Evolutionary conservation across 2,888 invertebrate species (phyloP).

Genomic region (Macroteleia sp.): DNA sequence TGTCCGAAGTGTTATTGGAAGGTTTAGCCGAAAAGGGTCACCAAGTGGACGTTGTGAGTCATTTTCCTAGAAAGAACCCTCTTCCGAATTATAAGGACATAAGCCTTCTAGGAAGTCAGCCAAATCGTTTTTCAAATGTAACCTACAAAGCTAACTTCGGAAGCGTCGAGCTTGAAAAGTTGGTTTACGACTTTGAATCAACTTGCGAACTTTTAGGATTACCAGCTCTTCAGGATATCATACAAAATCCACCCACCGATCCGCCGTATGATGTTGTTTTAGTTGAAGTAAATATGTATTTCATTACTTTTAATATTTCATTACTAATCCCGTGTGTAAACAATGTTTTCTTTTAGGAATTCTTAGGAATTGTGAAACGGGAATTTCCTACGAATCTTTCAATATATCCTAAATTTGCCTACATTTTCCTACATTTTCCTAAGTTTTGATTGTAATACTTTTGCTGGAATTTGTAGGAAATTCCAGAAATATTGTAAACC

Average conservation of each 20-base stretch:
- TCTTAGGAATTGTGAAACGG: too few species aligned
- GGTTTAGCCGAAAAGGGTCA: constrained; percentile 83
- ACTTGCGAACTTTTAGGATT: constrained; percentile 10
- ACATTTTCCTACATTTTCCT: too few species aligned
- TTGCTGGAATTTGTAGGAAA: too few species aligned
- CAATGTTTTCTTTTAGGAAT: too few species aligned
- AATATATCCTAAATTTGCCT: too few species aligned
- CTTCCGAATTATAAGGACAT: constrained; percentile 67
- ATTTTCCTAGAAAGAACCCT: constrained; percentile 67
- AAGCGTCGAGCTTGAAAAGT: background rate
- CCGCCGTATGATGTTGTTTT: constrained; percentile 8
- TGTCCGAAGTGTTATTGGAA: constrained; percentile 81
- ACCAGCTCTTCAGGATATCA: background rate
- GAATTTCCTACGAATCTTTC: too few species aligned
- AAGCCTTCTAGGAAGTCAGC: constrained; percentile 5
- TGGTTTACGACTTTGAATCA: background rate
- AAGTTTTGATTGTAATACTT: too few species aligned
- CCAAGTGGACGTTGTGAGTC: constrained; percentile 79
- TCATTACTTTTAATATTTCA: too few species aligned
- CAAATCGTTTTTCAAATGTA: constrained; percentile 2
- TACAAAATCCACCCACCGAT: background rate
- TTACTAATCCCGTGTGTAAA: too few species aligned
- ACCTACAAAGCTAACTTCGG: background rate
- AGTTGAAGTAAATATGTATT: constrained; percentile 3
- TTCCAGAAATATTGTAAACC: too few species aligned